Conservation (phyloP, 2,113 vertebrate species). For the Aptenodytes patagonicus region DNA sequence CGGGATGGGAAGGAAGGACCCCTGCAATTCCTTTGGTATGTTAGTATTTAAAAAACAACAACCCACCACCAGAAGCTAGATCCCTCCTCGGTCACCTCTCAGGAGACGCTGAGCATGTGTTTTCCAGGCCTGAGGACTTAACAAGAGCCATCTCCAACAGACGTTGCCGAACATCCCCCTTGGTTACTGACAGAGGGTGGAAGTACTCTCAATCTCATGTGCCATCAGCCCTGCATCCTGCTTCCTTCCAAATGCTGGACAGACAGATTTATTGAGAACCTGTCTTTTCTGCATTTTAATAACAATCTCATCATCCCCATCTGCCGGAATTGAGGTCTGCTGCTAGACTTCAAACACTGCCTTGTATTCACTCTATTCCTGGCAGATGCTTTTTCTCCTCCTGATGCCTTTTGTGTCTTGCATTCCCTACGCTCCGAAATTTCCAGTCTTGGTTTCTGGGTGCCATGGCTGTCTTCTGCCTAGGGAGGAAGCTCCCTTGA, state of each 20-base stretch:
- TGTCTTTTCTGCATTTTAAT: slow-evolving; percentile 17
- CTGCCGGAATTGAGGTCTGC: background rate
- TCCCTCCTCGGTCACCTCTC: background rate
- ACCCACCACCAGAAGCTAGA: background rate
- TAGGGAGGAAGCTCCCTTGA: background rate
- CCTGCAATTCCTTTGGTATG: background rate
- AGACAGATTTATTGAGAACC: background rate
- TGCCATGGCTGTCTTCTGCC: background rate
- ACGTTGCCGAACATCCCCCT: background rate
- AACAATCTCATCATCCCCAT: background rate
- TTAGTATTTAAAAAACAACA: background rate
- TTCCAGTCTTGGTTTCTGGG: background rate
- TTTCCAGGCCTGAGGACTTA: slow-evolving; percentile 7
- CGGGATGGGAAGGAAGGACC: background rate
- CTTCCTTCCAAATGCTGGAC: background rate
- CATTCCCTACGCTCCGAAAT: background rate
- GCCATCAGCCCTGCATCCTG: background rate
- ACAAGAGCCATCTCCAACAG: background rate
- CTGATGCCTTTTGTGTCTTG: background rate
- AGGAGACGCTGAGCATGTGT: background rate
- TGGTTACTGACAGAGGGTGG: background rate
- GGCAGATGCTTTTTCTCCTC: background rate
- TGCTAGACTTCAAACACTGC: background rate
- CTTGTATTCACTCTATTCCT: background rate
- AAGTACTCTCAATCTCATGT: background rate